Base-by-base conservation (phyloP, 2,113 vertebrate species). In the Scomber scombrus region DNA sequence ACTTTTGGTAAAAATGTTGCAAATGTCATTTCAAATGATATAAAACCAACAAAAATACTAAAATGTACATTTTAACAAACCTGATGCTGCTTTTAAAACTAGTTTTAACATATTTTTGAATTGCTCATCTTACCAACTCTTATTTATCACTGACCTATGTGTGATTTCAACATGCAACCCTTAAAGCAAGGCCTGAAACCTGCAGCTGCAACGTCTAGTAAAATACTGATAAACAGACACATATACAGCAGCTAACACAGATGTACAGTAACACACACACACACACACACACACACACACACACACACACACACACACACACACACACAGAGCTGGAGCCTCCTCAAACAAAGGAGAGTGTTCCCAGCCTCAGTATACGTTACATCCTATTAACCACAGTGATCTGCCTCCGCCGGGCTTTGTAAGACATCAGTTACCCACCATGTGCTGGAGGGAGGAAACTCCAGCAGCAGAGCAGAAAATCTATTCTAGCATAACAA, bases 401-500 rank as follows among this genome's bases (percentile, higher is more conserved):
- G 19, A 45, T 76, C 67, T 45, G 16, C 67, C 62, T 77, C 84
- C 18, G 0, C 66, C 4, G 13, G 80, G 71, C 71, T 82, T 56
- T 57, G 75, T 71, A 26, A 67, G 60, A 79, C 75, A 79, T 75
- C 81, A 57, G 69, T 69, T 80, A 15, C 26, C 71, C 46, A 7
- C 61, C 50, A 11, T 46, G 77, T 78, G 74, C 77, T 66, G 73
- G 34, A 73, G 81, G 73, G 74, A 75, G 65, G 72, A 73, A 68
- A 68, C 82, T 80, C 66, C 16, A 2, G 67, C 26, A 7, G 19
- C 31, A 11, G 67, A 74, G 74, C 64, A 85, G 72, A 61, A 67
- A 78, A 78, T 46, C 55, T 74, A 51, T 65, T 74, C 69, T 16
- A 78, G 81, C 85, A 54, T 61, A 84, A 80, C 83, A 71, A 88